Percentiles rank a stretch among this genome's conserved stretches.
These are phyloP conservation scores for Conopomorpha cramerella DNA, from an alignment of 1,140 invertebrate genomes.

Conservation along the genomic window DNA sequence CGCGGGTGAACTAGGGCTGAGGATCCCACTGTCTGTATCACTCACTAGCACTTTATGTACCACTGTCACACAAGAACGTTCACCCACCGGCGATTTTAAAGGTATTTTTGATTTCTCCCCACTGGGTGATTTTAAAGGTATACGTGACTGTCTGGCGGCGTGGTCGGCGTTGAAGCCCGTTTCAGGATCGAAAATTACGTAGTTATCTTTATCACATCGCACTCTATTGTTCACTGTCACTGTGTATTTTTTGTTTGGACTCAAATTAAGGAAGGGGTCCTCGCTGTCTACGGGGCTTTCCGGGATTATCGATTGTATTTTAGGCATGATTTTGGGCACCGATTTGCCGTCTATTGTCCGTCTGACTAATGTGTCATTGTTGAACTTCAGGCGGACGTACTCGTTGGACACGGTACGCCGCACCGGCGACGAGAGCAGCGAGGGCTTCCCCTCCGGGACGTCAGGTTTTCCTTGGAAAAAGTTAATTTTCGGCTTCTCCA, in stretches of 20 bases:
- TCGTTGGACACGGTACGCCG: slow-evolving; percentile 50
- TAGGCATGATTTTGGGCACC: slow-evolving; percentile 43
- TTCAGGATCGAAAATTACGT: slow-evolving; percentile 53
- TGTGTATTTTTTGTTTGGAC: slow-evolving; percentile 59
- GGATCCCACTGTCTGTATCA: slow-evolving; percentile 64
- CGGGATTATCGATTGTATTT: slow-evolving; percentile 55
- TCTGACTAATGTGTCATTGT: slow-evolving; percentile 34
- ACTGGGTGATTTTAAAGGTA: slow-evolving; percentile 20
- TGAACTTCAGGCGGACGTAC: slow-evolving; percentile 50
- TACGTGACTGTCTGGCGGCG: slow-evolving; percentile 13
- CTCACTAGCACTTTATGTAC: slow-evolving; percentile 46
- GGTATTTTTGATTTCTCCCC: slow-evolving; percentile 34
- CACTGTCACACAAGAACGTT: slow-evolving; percentile 16
- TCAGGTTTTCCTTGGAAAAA: slow-evolving; percentile 41
- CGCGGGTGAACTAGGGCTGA: slow-evolving; percentile 61
- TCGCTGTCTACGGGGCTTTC: slow-evolving; percentile 53
- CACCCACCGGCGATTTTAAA: slow-evolving; percentile 29
- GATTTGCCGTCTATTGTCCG: slow-evolving; percentile 44
- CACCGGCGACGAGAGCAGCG: slow-evolving; percentile 35
- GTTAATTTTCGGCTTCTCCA: slow-evolving; percentile 50
- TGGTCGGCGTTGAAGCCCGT: slow-evolving; percentile 42
- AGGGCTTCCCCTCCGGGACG: slow-evolving; percentile 27
- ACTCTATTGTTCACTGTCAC: slow-evolving; percentile 54
- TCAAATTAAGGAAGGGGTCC: slow-evolving; percentile 48
- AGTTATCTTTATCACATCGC: slow-evolving; percentile 57